Evolutionary conservation across 2,797 vertebrate species (phyloP).

Genomic region (Acanthurus lineatus): DNA sequence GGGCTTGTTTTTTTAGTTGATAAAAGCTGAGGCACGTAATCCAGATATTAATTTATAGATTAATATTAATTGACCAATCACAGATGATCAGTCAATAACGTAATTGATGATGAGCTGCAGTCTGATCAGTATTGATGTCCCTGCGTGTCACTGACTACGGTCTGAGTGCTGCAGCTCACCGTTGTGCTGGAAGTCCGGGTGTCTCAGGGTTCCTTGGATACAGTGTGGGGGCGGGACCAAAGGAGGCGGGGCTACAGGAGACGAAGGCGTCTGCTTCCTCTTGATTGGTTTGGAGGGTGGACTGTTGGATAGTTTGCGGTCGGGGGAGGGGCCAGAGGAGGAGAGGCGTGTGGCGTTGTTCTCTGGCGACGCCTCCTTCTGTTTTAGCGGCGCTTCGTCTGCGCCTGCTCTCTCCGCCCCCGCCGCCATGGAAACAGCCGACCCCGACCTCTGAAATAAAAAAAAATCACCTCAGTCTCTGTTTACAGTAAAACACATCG

Average conservation of each 20-base stretch:
- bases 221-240: slow-evolving; percentile 26
- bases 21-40: too few species aligned
- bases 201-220: slow-evolving; percentile 70
- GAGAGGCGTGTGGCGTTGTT: background rate
- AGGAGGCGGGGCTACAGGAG: slow-evolving; percentile 17
- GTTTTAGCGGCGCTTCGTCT: background rate
- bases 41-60: too few species aligned
- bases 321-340: background rate
- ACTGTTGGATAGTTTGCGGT: slow-evolving; percentile 19
- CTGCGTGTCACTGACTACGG: too few species aligned
- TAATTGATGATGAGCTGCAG: background rate
- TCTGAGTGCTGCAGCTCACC: slow-evolving; percentile 52
- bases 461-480: background rate
- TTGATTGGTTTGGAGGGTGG: slow-evolving; percentile 43
- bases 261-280: background rate
- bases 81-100: too few species aligned
- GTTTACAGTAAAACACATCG: background rate
- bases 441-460: slow-evolving; percentile 30
- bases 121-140: too few species aligned
- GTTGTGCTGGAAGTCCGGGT: slow-evolving; percentile 79
- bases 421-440: slow-evolving; percentile 19
- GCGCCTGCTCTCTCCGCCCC: background rate
- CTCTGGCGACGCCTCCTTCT: slow-evolving; percentile 51
- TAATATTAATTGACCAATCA: too few species aligned
- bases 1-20: too few species aligned